These are phyloP conservation scores for Drosophila kambysellisi DNA, from an alignment of 2,888 invertebrate genomes.

Conservation along the genomic window DNA sequence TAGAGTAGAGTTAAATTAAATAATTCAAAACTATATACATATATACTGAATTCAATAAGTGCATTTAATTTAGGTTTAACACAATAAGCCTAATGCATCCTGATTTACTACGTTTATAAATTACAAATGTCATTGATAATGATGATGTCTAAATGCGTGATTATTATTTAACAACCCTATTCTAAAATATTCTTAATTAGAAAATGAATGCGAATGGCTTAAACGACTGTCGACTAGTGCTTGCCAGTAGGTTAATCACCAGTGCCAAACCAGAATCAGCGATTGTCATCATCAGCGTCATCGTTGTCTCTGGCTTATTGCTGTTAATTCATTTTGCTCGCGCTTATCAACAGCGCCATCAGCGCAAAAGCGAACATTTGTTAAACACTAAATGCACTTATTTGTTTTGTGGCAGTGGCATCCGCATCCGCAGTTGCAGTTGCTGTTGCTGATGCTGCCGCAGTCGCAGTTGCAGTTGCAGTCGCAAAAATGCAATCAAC, in stretches of 20 bases:
- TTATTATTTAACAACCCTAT: constrained; percentile 16
- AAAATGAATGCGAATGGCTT: constrained; percentile 35
- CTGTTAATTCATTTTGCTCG: constrained; percentile 70
- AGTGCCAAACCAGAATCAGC: constrained; percentile 20
- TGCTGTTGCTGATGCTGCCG: constrained; percentile 7
- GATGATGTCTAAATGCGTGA: not conserved
- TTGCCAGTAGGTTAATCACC: constrained; percentile 34
- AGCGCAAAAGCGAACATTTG: constrained; percentile 77
- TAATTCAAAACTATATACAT: not conserved
- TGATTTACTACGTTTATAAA: constrained; percentile 1
- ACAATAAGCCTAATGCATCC: not conserved
- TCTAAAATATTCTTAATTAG: constrained; percentile 22
- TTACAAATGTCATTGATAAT: not conserved
- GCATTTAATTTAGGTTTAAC: not conserved
- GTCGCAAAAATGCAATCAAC: constrained; percentile 64
- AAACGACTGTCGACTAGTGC: constrained; percentile 28
- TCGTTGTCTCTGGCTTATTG: constrained; percentile 54
- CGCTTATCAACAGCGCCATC: constrained; percentile 78
- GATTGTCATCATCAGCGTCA: constrained; percentile 49
- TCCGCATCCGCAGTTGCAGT: constrained; percentile 34
- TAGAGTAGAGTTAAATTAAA: not conserved
- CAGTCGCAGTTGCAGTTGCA: constrained; percentile 23
- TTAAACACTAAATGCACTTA: constrained; percentile 82
- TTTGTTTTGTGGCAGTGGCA: constrained; percentile 70
- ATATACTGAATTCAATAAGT: not conserved